Evolutionary conservation across 2,797 vertebrate species (phyloP).

Genomic region (Heteromormyrus szaboi): DNA sequence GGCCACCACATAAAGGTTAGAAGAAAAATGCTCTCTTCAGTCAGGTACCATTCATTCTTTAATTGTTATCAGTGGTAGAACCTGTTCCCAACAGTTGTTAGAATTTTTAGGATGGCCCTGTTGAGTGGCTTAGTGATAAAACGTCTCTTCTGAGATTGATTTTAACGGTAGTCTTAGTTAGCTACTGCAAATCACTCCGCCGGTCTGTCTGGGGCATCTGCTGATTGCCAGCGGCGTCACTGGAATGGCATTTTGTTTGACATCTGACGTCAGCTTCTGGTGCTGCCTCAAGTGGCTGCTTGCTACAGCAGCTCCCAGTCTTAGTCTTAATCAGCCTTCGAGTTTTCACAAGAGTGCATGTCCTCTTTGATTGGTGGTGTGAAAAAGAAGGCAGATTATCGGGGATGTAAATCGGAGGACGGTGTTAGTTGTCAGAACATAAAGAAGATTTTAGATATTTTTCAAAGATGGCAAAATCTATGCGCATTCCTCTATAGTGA

Average conservation of each 20-base stretch:
- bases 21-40: conserved; percentile 19
- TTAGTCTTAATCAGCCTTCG: background rate
- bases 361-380: background rate
- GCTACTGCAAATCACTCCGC: background rate
- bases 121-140: background rate
- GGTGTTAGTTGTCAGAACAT: background rate
- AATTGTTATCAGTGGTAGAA: background rate
- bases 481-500: background rate
- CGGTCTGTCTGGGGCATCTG: background rate
- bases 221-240: background rate
- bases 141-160: background rate
- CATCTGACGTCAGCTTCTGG: background rate
- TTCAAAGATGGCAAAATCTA: background rate
- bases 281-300: background rate
- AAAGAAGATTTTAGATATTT: background rate
- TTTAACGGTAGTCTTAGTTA: background rate
- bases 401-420: background rate
- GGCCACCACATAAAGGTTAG: conserved; percentile 72
- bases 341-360: background rate
- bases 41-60: background rate
- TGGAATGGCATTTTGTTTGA: background rate
- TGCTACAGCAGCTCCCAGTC: background rate
- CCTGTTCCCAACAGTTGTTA: background rate
- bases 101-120: background rate
- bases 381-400: background rate